Percentiles rank a stretch among this genome's conserved stretches.
These are phyloP conservation scores for Oxyteleia sp. DNA, from an alignment of 2,888 invertebrate genomes.

Conservation along the genomic window DNA sequence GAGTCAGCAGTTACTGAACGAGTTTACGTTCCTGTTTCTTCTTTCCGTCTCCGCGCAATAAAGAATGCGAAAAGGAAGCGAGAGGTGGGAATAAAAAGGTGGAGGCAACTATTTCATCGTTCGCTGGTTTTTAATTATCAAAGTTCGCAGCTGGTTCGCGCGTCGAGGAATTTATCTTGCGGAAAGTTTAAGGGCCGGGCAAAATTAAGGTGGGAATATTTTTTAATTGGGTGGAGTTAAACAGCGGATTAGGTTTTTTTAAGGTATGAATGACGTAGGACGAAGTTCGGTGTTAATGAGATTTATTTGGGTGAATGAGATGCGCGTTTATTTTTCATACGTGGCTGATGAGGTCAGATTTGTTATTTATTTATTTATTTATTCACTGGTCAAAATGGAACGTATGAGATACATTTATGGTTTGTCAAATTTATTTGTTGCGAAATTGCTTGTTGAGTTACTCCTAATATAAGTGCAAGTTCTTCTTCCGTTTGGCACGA, in stretches of 20 bases:
- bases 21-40: conserved; percentile 41
- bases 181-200: conserved; percentile 35
- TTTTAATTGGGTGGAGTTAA: conserved; percentile 57
- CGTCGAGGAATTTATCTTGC: conserved; percentile 43
- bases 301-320: conserved; percentile 28
- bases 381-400: no score
- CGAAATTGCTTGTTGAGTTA: no score
- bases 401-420: no score
- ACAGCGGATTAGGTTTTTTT: conserved; percentile 28
- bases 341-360: background rate
- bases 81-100: no score
- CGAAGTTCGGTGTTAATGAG: conserved; percentile 24
- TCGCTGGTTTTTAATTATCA: conserved; percentile 45
- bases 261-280: conserved; percentile 19
- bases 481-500: no score
- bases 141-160: conserved; percentile 29
- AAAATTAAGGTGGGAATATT: conserved; percentile 51
- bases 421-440: no score
- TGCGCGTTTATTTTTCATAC: background rate
- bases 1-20: conserved; percentile 47
- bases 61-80: background rate
- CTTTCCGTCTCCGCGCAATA: conserved; percentile 2
- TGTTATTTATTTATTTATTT: background rate
- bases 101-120: conserved; percentile 20
- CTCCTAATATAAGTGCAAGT: no score